These are phyloP conservation scores for Apocrypta bakeri DNA, from an alignment of 1,140 invertebrate species.

Conservation along the genomic window DNA sequence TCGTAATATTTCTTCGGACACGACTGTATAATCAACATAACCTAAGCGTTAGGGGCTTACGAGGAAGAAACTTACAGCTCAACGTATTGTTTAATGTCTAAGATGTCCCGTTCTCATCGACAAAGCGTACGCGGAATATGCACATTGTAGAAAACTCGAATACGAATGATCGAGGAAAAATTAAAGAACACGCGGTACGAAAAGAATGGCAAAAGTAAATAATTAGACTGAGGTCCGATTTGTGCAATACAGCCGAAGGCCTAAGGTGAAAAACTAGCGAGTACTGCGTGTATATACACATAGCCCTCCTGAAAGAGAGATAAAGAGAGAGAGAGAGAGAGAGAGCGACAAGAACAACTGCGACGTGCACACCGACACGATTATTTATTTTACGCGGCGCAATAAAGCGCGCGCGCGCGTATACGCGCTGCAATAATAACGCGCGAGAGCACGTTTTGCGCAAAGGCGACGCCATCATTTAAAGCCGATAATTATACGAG, in stretches of 20 bases:
- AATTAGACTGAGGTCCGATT: constrained; percentile 27
- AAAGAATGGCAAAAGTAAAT: constrained; percentile 9
- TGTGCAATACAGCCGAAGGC: not conserved
- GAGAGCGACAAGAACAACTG: not conserved
- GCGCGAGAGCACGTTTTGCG: not conserved
- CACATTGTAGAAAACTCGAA: too few species aligned
- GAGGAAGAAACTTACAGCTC: too few species aligned
- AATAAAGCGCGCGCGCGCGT: constrained; percentile 13
- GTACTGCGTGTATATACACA: not conserved
- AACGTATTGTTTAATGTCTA: too few species aligned
- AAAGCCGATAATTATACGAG: constrained; percentile 40
- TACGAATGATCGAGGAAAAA: constrained; percentile 22
- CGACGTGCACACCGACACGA: not conserved
- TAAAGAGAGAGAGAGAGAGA: not conserved
- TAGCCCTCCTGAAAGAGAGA: too few species aligned
- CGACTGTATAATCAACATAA: too few species aligned
- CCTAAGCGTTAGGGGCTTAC: too few species aligned
- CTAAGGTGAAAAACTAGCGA: not conserved
- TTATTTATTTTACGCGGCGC: constrained; percentile 42
- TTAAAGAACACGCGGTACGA: not conserved
- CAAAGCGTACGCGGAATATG: not conserved
- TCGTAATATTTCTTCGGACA: too few species aligned
- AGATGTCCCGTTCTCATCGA: too few species aligned
- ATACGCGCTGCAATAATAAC: constrained; percentile 18
- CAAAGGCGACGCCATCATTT: constrained; percentile 36